Evolutionary conservation across 2,888 invertebrate species (phyloP).

Genomic region (Drosophila pullipes): DNA sequence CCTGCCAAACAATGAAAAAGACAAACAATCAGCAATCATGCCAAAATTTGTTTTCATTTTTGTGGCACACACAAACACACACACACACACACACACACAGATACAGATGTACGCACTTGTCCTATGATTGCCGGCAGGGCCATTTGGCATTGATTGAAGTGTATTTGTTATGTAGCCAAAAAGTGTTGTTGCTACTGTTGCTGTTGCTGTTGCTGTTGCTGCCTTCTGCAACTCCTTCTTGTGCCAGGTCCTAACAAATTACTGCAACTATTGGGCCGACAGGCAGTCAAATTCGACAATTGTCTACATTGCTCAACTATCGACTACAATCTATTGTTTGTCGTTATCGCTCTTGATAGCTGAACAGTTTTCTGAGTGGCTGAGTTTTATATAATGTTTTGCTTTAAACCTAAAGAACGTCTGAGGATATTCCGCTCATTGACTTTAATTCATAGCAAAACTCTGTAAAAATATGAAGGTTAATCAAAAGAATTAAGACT

Average conservation of each 20-base stretch:
- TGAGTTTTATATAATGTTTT: neutral
- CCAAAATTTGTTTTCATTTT: conserved; percentile 82
- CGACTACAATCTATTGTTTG: conserved; percentile 38
- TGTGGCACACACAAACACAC: conserved; percentile 70
- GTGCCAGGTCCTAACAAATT: conserved; percentile 56
- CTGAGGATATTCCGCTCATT: neutral
- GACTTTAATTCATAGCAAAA: neutral
- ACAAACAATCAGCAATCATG: conserved; percentile 81
- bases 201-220: conserved; percentile 1
- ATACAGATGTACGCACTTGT: conserved; percentile 45
- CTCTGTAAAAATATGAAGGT: neutral
- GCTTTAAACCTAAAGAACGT: neutral
- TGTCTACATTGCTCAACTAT: conserved; percentile 52
- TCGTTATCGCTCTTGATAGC: conserved; percentile 31
- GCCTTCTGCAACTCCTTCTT: conserved; percentile 38
- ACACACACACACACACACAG: conserved; percentile 19
- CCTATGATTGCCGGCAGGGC: conserved; percentile 69
- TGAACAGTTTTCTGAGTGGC: conserved; percentile 24
- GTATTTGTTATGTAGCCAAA: conserved; percentile 76
- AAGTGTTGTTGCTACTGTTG: conserved; percentile 55
- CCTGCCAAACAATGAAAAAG: conserved; percentile 77
- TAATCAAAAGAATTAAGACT: neutral
- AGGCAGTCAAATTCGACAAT: conserved; percentile 54
- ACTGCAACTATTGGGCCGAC: conserved; percentile 54
- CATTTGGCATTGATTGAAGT: conserved; percentile 81